Percentiles rank a stretch among this genome's conserved stretches.
These are phyloP conservation scores for Rosalia funebris DNA, from an alignment of 2,888 invertebrate species.

Conservation along the genomic window DNA sequence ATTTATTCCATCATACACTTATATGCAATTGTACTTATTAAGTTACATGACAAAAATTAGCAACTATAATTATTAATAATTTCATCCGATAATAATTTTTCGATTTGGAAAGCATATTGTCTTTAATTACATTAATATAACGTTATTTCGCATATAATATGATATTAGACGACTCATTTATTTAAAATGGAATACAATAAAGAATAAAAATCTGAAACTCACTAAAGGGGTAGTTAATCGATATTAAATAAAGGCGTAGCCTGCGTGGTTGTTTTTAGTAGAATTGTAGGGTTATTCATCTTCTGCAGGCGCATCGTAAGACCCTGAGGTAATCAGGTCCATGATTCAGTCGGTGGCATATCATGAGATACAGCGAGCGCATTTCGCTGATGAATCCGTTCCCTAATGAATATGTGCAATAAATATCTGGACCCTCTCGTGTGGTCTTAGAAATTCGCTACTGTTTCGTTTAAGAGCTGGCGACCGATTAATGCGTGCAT, in stretches of 20 bases:
- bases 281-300: constrained; percentile 31
- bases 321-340: constrained; percentile 53
- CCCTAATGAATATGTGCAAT: constrained; percentile 61
- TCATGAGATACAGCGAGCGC: constrained; percentile 48
- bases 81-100: too few relatives aligned
- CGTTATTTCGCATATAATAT: too few relatives aligned
- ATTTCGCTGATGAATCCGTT: constrained; percentile 57
- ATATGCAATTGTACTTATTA: too few relatives aligned
- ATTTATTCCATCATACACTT: too few relatives aligned
- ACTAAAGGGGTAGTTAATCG: too few relatives aligned
- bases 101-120: too few relatives aligned
- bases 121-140: too few relatives aligned
- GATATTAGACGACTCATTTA: too few relatives aligned
- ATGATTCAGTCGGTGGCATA: constrained; percentile 49
- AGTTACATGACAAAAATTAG: too few relatives aligned
- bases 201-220: too few relatives aligned
- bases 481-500: constrained; percentile 60
- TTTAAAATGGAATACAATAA: too few relatives aligned
- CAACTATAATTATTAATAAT: too few relatives aligned
- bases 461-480: constrained; percentile 58
- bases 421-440: constrained; percentile 52
- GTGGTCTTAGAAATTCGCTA: constrained; percentile 36
- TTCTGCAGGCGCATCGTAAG: constrained; percentile 35
- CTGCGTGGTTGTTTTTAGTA: constrained; percentile 15
- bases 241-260: background rate